These are phyloP conservation scores for Porites australiensis DNA, from an alignment of 64 coral and sea anemone genomes.

Conservation along the genomic window DNA sequence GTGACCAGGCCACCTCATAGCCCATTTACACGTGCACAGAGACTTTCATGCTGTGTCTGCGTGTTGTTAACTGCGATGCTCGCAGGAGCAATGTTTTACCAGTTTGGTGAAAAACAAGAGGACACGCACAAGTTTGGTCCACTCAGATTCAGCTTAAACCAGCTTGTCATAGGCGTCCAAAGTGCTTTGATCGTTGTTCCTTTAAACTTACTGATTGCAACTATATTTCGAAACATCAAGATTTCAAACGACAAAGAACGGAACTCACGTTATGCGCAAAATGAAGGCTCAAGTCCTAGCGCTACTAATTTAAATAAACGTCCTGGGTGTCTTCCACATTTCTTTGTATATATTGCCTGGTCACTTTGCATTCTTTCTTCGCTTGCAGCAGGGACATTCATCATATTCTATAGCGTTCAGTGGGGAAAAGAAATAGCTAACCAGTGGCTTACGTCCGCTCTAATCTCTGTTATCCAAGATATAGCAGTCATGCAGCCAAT, in stretches of 20 bases:
- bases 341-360: constrained; percentile 87
- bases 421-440: constrained; percentile 88
- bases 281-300: not conserved
- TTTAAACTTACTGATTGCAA: constrained; percentile 77
- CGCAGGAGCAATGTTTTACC: constrained; percentile 93
- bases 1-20: constrained; percentile 92
- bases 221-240: constrained; percentile 74
- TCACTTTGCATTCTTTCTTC: constrained; percentile 73
- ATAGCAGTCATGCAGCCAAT: constrained; percentile 84
- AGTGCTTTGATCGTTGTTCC: constrained; percentile 82
- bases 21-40: constrained; percentile 88
- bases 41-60: constrained; percentile 86
- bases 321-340: constrained; percentile 80
- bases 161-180: constrained; percentile 77
- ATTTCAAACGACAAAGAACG: not conserved
- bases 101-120: constrained; percentile 66
- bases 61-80: constrained; percentile 88
- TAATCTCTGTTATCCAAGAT: constrained; percentile 86
- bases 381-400: constrained; percentile 55
- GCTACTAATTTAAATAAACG: not conserved
- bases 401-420: constrained; percentile 82
- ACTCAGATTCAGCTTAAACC: constrained; percentile 78
- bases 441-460: constrained; percentile 86
- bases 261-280: not conserved
- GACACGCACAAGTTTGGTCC: constrained; percentile 77